Evolutionary conservation across 2,888 invertebrate species (phyloP), one percentile per base, ranked within the genome.

Genomic region (Synergus gifuensis): DNA sequence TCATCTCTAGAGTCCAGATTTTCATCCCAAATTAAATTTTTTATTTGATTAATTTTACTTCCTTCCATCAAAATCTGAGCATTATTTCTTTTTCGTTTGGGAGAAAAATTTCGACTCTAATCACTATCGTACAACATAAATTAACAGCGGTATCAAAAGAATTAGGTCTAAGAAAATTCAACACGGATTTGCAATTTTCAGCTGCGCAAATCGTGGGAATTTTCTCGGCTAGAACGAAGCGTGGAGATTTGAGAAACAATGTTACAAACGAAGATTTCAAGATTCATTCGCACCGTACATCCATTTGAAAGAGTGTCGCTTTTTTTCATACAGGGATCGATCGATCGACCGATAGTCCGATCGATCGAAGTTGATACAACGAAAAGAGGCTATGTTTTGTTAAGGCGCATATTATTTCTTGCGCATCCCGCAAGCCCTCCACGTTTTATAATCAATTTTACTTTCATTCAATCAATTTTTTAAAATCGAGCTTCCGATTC

Each of bases 231-330:
- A 42, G 28, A 76, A 62, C 42, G 44, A 76, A 63, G 44, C 16
- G 12, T 63, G 44, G 46, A 62, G 40, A 62, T 16, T 60, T 76
- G 42, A 63, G 44, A 73, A 73, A 73, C 36, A 73, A 73, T 54
- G n/a, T 73, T 73, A 73, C 73, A 54, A 44, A 60, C 81, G 80
- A 86, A 81, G 83, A 86, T 84, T 86, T 81, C 86, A 88, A 88
- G 88, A 89, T 91, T 91, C 92, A 92, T 92, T 92, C 91, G 91
- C 91, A 92, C 91, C 91, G 91, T 91, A 91, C 91, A 92, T 91
- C 88, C 91, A 91, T 91, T 86, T 89, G 87, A 90, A 91, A 90
- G 89, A 90, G 90, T 91, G 89, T 91, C 90, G 86, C 86, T 88
- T 86, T 80, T 83, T 83, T 89, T 89, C 89, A 86, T 85, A 88